Conservation (phyloP, 2,797 vertebrate genomes). For the Allobates femoralis region DNA sequence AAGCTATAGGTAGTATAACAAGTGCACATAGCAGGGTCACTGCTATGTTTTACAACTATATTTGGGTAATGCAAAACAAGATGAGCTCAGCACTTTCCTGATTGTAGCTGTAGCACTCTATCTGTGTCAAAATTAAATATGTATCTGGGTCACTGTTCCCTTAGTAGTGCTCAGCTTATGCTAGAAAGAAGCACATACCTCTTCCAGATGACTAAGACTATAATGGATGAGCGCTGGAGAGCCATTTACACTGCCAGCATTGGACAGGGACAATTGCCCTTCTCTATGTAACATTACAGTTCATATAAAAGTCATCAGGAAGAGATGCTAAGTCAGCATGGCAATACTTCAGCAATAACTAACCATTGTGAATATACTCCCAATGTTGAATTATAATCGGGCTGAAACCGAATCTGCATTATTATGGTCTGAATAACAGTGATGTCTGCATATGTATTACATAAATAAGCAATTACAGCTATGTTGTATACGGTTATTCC, state of each 20-base stretch:
- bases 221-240: slow-evolving; percentile 23
- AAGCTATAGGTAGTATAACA: slow-evolving; percentile 28
- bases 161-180: slow-evolving; percentile 20
- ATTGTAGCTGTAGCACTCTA: slow-evolving; percentile 30
- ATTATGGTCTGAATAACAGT: not conserved
- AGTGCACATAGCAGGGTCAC: slow-evolving; percentile 18
- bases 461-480: not conserved
- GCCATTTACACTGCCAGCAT: slow-evolving; percentile 8
- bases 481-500: not conserved
- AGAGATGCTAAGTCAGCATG: slow-evolving; percentile 10
- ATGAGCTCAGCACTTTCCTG: slow-evolving; percentile 47
- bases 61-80: slow-evolving; percentile 12
- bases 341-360: not conserved
- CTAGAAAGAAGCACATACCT: slow-evolving; percentile 25
- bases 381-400: not conserved
- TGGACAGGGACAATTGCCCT: slow-evolving; percentile 22
- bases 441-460: not conserved
- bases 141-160: slow-evolving; percentile 47
- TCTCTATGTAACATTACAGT: slow-evolving; percentile 10
- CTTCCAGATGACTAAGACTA: slow-evolving; percentile 42
- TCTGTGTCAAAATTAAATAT: slow-evolving; percentile 51
- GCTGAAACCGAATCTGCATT: not conserved
- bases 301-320: slow-evolving; percentile 8
- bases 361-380: not conserved
- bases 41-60: slow-evolving; percentile 40